Base-by-base conservation (phyloP, 2,113 vertebrate genomes). In the Takifugu flavidus region DNA sequence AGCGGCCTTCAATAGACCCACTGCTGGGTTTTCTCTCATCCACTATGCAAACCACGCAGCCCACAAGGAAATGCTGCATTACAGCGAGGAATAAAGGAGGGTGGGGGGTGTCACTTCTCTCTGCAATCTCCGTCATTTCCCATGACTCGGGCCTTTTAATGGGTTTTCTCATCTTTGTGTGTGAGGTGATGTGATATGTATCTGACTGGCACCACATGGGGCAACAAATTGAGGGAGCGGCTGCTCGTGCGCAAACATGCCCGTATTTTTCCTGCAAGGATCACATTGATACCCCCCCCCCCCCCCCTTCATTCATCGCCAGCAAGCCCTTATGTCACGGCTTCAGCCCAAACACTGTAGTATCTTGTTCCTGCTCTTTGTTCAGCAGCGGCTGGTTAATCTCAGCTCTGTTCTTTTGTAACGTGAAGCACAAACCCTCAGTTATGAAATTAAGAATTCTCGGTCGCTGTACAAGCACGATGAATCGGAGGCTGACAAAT, bases 101-200 rank as follows among this genome's bases (percentile, higher is more conserved):
- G 15, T 31, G 20, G 51, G 49, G 34, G 26, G 62, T 10, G 34
- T 2, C 34, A 3, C 26, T 27, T 55, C 13, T 56, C 42, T 58
- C 67, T 49, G 13, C 20, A 20, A 20, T 4, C 49, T 54, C 31
- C 53, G 53, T 69, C 50, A 59, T 73, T 74, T 80, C 77, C 63
- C 57, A 67, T 65, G 77, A 82, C 28, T 49, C 49, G 60, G 71
- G 67, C 71, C 58, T 57, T 75, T 73, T 78, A 79, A 85, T 79
- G 74, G 77, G 67, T 78, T 81, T 75, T 72, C 79, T 60, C 70
- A 56, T 79, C 59, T 64, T 65, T 54, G 62, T 67, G 54, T 59
- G 61, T 10, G 60, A 71, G 66, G 63, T 72, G 49, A 79, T 61
- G 69, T 77, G 53, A 80, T 74, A 53, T 61, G 63, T 70, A 72